These are phyloP conservation scores for Frieseomelitta varia DNA, from an alignment of 1,140 invertebrate genomes.

Conservation along the genomic window DNA sequence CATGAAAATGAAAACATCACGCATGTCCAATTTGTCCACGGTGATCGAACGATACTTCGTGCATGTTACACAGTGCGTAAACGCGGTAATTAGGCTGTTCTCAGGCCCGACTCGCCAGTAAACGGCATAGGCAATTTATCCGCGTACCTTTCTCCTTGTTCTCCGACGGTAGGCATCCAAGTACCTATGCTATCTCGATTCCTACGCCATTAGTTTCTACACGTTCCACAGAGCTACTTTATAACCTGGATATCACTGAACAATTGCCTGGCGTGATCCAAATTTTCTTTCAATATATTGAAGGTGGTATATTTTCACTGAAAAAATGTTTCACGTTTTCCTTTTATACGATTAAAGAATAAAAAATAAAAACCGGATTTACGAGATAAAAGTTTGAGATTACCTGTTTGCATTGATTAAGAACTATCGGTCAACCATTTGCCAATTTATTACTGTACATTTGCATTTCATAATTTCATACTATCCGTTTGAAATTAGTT, in stretches of 20 bases:
- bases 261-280: neutral
- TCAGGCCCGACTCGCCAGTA: constrained; percentile 36
- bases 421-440: neutral
- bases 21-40: constrained; percentile 39
- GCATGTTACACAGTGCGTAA: constrained; percentile 43
- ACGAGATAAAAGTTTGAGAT: neutral
- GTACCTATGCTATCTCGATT: constrained; percentile 42
- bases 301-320: neutral
- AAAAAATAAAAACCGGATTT: neutral
- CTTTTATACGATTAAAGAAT: neutral
- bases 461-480: neutral
- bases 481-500: neutral
- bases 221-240: constrained; percentile 30
- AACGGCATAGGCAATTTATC: constrained; percentile 55
- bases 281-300: neutral
- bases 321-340: neutral
- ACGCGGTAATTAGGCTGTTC: constrained; percentile 60
- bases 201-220: constrained; percentile 49
- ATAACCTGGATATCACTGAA: constrained; percentile 6
- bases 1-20: constrained; percentile 44
- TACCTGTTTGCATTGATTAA: neutral
- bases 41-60: constrained; percentile 31
- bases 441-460: neutral
- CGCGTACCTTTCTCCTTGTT: constrained; percentile 60
- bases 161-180: constrained; percentile 35